A percentile compares a stretch with the other conserved stretches of the same genome.
Evolutionary conservation across 2,113 vertebrate genomes (phyloP).

Genomic region (Sceloporus tristichus): DNA sequence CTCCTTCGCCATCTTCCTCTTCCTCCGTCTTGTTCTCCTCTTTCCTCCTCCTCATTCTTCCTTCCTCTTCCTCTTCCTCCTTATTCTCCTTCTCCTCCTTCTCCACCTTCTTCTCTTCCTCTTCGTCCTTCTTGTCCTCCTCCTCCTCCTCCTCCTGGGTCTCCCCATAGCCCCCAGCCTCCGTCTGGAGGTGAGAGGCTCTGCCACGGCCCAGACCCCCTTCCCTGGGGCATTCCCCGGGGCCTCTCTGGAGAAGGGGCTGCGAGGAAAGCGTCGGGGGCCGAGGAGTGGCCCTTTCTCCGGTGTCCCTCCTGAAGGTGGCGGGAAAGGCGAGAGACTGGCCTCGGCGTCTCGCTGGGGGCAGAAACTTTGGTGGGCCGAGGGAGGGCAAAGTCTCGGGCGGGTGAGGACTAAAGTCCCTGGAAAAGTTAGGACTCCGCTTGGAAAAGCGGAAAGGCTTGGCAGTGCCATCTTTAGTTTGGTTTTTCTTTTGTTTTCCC

Average conservation of each 20-base stretch:
- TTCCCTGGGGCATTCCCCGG: constrained; percentile 1
- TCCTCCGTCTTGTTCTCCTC: not conserved
- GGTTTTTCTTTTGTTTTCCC: not conserved
- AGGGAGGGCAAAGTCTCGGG: too few relatives aligned
- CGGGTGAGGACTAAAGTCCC: too few relatives aligned
- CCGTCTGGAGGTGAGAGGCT: constrained; percentile 68
- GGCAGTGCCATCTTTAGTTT: not conserved
- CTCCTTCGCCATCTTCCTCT: not conserved
- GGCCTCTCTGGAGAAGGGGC: too few relatives aligned
- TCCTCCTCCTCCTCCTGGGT: not conserved
- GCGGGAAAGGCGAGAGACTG: not conserved
- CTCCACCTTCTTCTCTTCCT: not conserved
- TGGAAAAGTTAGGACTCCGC: not conserved
- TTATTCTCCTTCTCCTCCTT: not conserved
- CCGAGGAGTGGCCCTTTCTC: too few relatives aligned
- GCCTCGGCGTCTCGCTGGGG: not conserved
- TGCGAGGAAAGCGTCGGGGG: too few relatives aligned
- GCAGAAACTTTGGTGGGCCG: not conserved
- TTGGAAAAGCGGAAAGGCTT: not conserved
- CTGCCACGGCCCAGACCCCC: constrained; percentile 60
- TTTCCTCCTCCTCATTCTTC: not conserved
- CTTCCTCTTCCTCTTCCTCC: not conserved
- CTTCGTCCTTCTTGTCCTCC: not conserved
- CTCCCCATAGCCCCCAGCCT: constrained; percentile 51
- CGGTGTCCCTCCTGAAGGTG: not conserved